Base-by-base conservation (phyloP, 2,888 invertebrate species). In the Drosophila rellima region DNA sequence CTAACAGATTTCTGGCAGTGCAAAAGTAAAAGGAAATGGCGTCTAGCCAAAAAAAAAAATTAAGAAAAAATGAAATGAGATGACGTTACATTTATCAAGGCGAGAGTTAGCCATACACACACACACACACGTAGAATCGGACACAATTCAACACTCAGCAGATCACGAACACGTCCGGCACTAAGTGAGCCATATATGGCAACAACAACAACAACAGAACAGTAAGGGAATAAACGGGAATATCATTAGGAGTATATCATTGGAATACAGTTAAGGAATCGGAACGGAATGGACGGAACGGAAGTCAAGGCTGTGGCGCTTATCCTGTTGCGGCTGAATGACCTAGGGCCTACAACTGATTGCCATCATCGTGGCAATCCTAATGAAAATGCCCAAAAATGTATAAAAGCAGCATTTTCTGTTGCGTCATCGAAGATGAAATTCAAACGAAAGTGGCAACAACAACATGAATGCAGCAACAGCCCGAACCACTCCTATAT, bases 301-400 rank as follows among this genome's bases (percentile, higher is more conserved):
- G 78, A 80, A 79, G 69, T 75, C 72, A 65, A 48, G 51, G 48
- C 63, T 45, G 63, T 77, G 83, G 78, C 68, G 68, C 78, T 80
- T 83, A 78, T 78, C 78, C 78, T 79, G 79, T 75, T 78, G 75
- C 72, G 78, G 75, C 79, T 69, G 75, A 75, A 78, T 78, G 79
- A 79, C 63, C 44, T 70, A 73, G 63, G 66, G 51, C 56, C 51
- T 15, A 51, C 56, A 82, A 85, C 80, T 82, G 82, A 86, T 82
- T 80, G 71, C 84, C 82, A 71, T 80, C 80, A 77, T 80, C 75
- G 83, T 63, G 75, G 52, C 29, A 51, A 59, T 66, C 74, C 76
- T 83, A 82, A 86, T 82, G 87, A 83, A 83, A 82, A 80, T 82
- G 80, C 82, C 81, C 42, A 26, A 76, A 82, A 82, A 65, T 78